Evolutionary conservation across 2,888 invertebrate genomes (phyloP).

Genomic region (Ochlodes sylvanus): DNA sequence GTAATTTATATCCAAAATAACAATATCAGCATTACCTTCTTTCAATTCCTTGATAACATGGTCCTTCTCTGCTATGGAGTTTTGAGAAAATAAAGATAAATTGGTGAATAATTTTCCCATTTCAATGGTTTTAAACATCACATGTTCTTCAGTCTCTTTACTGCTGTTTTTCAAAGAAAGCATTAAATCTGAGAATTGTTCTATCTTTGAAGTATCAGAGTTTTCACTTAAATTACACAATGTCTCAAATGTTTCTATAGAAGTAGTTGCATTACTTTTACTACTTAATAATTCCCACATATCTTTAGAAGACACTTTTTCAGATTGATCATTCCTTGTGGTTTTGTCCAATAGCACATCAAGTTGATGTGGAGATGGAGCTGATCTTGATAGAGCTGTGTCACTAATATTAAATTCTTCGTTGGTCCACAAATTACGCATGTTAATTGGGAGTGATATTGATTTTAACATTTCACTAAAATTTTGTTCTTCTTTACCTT

Average conservation of each 20-base stretch:
- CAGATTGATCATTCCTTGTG: slow-evolving; percentile 3
- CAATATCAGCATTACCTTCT: background rate
- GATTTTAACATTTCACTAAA: slow-evolving; percentile 85
- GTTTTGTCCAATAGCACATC: background rate
- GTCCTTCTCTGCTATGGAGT: background rate
- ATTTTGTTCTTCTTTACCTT: slow-evolving; percentile 85
- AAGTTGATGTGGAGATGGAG: background rate
- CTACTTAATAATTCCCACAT: slow-evolving; percentile 54
- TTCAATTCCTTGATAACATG: background rate
- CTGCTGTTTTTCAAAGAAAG: slow-evolving; percentile 5
- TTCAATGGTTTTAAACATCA: slow-evolving; percentile 13
- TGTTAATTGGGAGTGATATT: slow-evolving; percentile 74
- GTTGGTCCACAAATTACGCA: slow-evolving; percentile 62
- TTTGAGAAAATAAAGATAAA: background rate
- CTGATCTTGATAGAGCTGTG: background rate
- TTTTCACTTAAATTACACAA: slow-evolving; percentile 48
- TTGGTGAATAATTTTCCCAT: slow-evolving; percentile 2
- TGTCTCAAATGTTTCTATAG: slow-evolving; percentile 51
- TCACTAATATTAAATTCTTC: slow-evolving; percentile 45
- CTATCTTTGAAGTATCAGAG: slow-evolving; percentile 42
- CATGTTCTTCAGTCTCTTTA: background rate
- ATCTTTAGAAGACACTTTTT: slow-evolving; percentile 42
- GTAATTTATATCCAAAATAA: no score
- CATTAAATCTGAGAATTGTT: slow-evolving; percentile 56
- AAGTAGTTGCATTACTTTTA: slow-evolving; percentile 36